Evolutionary conservation across 2,113 vertebrate genomes (phyloP).

Genomic region (Dendropsophus ebraccatus): DNA sequence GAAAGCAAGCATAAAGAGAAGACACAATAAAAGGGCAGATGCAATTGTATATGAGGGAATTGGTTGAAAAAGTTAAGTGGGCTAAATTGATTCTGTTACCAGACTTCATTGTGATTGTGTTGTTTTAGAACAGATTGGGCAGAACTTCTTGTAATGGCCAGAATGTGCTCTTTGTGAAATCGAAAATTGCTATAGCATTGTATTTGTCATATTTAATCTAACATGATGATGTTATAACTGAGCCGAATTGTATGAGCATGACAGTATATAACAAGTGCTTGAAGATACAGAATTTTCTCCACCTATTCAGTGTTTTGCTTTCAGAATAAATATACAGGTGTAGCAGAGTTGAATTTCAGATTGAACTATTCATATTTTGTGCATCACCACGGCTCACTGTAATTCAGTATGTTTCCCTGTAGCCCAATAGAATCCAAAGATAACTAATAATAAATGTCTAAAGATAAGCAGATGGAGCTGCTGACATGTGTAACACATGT

Average conservation of each 20-base stretch:
- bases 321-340: background rate
- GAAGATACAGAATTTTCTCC: background rate
- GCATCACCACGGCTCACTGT: too few species aligned
- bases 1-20: slow-evolving; percentile 53
- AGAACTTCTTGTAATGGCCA: slow-evolving; percentile 12
- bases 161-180: slow-evolving; percentile 28
- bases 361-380: background rate
- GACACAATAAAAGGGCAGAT: background rate
- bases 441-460: too few species aligned
- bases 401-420: too few species aligned
- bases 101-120: slow-evolving; percentile 32
- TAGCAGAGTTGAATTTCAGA: background rate
- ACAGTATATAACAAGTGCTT: background rate
- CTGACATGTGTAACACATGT: too few species aligned
- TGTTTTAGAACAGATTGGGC: slow-evolving; percentile 22
- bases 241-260: background rate
- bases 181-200: slow-evolving; percentile 12
- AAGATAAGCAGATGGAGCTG: too few species aligned
- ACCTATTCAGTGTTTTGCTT: background rate
- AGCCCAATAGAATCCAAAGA: too few species aligned
- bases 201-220: slow-evolving; percentile 44
- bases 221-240: background rate
- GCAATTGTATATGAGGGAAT: slow-evolving; percentile 22
- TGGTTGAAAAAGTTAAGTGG: slow-evolving; percentile 8
- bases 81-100: background rate